A percentile compares a stretch with the other conserved stretches of the same genome.
These are phyloP conservation scores for Protodeltote pygarga DNA, from an alignment of 2,888 invertebrate species.

Conservation along the genomic window DNA sequence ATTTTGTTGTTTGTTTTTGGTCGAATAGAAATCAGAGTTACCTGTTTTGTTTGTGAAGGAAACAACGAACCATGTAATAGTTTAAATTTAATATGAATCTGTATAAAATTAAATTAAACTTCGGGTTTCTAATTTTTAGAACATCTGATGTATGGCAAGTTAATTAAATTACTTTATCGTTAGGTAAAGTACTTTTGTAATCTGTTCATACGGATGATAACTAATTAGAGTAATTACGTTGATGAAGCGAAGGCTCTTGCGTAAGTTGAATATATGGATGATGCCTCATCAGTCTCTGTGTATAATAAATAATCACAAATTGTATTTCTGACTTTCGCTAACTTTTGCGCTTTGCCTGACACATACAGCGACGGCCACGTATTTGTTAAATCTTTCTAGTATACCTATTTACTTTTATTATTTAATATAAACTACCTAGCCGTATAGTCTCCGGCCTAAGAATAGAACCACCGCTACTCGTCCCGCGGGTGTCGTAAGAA, in stretches of 20 bases:
- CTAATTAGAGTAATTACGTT: background rate
- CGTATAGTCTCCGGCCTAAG: no score
- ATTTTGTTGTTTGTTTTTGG: slow-evolving; percentile 46
- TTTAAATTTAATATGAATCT: slow-evolving; percentile 12
- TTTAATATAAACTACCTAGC: no score
- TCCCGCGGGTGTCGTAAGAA: no score
- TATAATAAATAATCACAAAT: no score
- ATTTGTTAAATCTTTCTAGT: no score
- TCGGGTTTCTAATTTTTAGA: slow-evolving; percentile 8
- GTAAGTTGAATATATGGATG: no score
- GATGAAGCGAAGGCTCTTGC: background rate
- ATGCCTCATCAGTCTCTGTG: no score
- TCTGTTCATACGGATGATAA: slow-evolving; percentile 1
- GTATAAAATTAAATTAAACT: slow-evolving; percentile 16
- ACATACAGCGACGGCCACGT: no score
- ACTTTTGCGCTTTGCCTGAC: no score
- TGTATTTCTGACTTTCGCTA: no score
- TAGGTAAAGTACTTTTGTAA: slow-evolving; percentile 18
- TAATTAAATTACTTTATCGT: slow-evolving; percentile 26
- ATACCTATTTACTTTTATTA: no score
- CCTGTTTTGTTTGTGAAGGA: slow-evolving; percentile 22
- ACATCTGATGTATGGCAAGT: slow-evolving; percentile 11
- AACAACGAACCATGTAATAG: slow-evolving; percentile 16
- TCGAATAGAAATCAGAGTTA: slow-evolving; percentile 26
- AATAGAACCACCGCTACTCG: no score